These are phyloP conservation scores for Leptonema lineaticorne DNA, from an alignment of 1,140 invertebrate genomes.

Conservation along the genomic window DNA sequence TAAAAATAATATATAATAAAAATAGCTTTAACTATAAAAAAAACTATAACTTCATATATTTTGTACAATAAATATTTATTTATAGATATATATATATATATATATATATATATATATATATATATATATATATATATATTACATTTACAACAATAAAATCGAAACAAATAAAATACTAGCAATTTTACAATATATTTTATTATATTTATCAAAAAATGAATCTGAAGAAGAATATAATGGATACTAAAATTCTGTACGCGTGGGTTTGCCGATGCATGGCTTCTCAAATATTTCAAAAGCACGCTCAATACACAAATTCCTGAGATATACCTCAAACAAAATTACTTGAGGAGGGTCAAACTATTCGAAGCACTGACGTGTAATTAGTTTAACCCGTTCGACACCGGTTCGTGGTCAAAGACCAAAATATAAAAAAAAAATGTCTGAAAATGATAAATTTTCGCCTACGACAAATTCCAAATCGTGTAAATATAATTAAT, in stretches of 20 bases:
- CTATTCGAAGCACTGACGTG: conserved; percentile 8
- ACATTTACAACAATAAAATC: too few species aligned
- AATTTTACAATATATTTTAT: too few species aligned
- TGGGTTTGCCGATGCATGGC: not conserved
- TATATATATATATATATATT: not conserved
- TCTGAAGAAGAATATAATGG: too few species aligned
- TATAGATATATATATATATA: not conserved
- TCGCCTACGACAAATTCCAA: not conserved
- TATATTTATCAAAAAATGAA: too few species aligned
- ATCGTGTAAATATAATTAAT: too few species aligned
- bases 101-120: not conserved
- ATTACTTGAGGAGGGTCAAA: not conserved
- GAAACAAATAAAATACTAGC: too few species aligned
- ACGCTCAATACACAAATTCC: conserved; percentile 1
- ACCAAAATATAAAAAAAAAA: not conserved
- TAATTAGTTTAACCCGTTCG: conserved; percentile 13
- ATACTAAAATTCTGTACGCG: too few species aligned
- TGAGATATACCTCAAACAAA: not conserved
- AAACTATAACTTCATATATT: too few species aligned
- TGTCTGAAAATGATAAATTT: not conserved
- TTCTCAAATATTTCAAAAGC: not conserved
- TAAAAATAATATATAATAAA: too few species aligned
- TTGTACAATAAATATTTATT: too few species aligned
- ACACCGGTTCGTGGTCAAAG: not conserved
- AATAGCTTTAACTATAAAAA: too few species aligned